phyloP scores from a whole-genome alignment of 2,797 vertebrate species.

The Poeciliopsis gracilis region DNA sequence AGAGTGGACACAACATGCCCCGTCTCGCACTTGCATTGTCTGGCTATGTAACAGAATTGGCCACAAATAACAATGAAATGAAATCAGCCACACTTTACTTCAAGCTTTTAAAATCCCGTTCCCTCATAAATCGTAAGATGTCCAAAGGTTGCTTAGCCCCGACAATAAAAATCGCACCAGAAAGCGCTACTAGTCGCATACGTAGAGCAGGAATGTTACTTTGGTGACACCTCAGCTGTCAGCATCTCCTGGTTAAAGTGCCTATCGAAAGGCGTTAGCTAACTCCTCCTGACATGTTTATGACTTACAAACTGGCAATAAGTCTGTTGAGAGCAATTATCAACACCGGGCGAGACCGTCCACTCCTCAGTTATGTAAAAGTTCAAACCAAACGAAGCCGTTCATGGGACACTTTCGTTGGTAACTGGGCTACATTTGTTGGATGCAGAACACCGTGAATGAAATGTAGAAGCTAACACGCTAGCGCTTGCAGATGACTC shows the following conservation, averaged over 20 bases:
- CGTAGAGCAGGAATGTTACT: background rate
- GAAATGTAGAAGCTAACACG: constrained; percentile 55
- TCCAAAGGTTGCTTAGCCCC: background rate
- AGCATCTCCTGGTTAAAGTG: constrained; percentile 9
- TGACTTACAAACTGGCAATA: constrained; percentile 25
- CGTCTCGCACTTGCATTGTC: background rate
- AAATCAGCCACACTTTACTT: background rate
- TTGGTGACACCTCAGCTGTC: background rate
- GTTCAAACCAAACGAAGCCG: background rate
- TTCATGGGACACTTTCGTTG: background rate
- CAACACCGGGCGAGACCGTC: background rate
- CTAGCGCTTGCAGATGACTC: constrained; percentile 56
- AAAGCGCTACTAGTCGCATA: background rate
- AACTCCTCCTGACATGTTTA: constrained; percentile 47
- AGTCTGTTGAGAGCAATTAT: constrained; percentile 4
- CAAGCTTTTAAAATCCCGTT: background rate
- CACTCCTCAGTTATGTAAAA: background rate
- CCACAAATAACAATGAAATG: constrained; percentile 11
- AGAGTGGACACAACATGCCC: background rate
- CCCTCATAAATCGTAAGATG: background rate
- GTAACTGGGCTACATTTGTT: constrained; percentile 8
- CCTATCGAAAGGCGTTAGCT: constrained; percentile 26
- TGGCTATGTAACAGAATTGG: constrained; percentile 26
- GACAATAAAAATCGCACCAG: background rate
- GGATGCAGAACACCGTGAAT: constrained; percentile 12